Base-by-base conservation (phyloP, 2,888 invertebrate genomes). In the Zele albiditarsus region DNA sequence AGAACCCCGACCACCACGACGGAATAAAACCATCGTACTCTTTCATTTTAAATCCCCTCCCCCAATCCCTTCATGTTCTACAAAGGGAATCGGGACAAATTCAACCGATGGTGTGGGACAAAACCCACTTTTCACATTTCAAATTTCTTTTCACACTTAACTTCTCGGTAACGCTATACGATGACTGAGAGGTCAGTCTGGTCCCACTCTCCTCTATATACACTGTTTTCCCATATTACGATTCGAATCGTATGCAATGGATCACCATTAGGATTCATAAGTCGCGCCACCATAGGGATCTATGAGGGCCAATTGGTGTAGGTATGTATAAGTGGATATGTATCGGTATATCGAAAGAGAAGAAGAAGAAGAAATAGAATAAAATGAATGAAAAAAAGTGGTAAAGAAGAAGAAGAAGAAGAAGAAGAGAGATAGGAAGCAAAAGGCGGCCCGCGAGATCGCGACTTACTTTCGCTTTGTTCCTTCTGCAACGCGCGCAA, bases 381-480 rank as follows among this genome's bases (percentile, higher is more conserved):
- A 46, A 46, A 46, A 46, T 14, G 3, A 12, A 42, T 12, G 16
- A 46, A 20, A n/a, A 27, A 20, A n/a, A n/a, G n/a, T 46, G 38
- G 38, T 38, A 12, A 12, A 46, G 20, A 67, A 62, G 60, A 75
- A 42, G 46, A 53, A 27, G 31, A 62, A 33, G 62, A 75, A 49
- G 46, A 46, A 46, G n/a, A 57, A 71, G 42, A 28, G 58, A 58
- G 71, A 68, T 49, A 67, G 66, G 68, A 73, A 75, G 65, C 68
- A 62, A 67, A 57, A 53, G 74, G 71, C 46, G 67, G 71, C 46
- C 75, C 58, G 58, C 71, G 75, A 62, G 62, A 75, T 62, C 74
- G 77, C 77, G 77, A 77, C 78, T 81, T 77, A 80, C 81, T 82
- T 80, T 82, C 81, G 80, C 82, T 81, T 77, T 78, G 79, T 79